A percentile compares a stretch with the other conserved stretches of the same genome.
phyloP scores from a whole-genome alignment of 1,140 invertebrate genomes.

The Luehdorfia chinensis region DNA sequence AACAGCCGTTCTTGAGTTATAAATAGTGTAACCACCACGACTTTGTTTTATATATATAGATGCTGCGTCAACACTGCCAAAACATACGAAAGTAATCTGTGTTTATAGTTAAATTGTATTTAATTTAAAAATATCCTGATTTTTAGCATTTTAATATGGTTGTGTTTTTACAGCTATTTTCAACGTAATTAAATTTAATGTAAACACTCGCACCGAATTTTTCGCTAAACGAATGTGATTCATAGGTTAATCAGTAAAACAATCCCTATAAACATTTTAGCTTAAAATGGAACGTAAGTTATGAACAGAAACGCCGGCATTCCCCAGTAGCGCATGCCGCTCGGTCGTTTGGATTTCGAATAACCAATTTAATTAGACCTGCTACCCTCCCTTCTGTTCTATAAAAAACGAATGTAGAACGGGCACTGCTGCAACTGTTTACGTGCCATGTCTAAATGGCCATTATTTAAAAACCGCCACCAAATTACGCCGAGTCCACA shows the following conservation, averaged over 20 bases:
- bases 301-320: not conserved
- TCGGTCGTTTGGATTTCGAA: slow-evolving; percentile 14
- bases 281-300: slow-evolving; percentile 1
- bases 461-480: slow-evolving; percentile 14
- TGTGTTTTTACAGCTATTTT: no score
- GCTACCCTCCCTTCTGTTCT: not conserved
- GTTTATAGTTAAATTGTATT: no score
- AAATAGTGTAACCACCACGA: no score
- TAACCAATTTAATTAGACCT: slow-evolving; percentile 11
- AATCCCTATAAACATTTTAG: slow-evolving; percentile 3
- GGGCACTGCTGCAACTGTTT: not conserved
- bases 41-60: no score
- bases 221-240: slow-evolving; percentile 15
- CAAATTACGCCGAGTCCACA: slow-evolving; percentile 8
- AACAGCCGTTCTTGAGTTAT: no score
- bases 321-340: slow-evolving; percentile 4
- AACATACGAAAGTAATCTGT: no score
- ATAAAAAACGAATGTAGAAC: slow-evolving; percentile 7
- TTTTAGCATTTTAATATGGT: no score
- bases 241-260: slow-evolving; percentile 6
- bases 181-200: no score
- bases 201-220: no score
- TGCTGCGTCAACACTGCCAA: no score
- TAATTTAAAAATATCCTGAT: no score
- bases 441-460: slow-evolving; percentile 5